Percentiles rank a stretch among this genome's conserved stretches.
Evolutionary conservation across 1,140 invertebrate species (phyloP).

Genomic region (Gonioctena quinquepunctata): DNA sequence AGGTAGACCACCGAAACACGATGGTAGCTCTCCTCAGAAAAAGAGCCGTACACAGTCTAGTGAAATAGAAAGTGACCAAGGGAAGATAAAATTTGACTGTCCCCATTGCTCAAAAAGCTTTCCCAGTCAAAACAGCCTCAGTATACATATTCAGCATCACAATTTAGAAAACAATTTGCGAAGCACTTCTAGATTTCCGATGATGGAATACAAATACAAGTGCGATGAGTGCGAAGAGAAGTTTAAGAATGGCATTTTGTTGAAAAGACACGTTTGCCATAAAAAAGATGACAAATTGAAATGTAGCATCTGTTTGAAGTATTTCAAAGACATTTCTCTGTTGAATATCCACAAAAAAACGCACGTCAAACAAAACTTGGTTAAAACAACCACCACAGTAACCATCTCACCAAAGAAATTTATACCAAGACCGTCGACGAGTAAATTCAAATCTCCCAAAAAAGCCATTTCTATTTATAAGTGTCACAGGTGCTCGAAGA

Average conservation of each 20-base stretch:
- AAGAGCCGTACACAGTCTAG: constrained; percentile 20
- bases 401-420: constrained; percentile 39
- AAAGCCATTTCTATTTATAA: constrained; percentile 23
- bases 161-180: constrained; percentile 38
- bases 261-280: constrained; percentile 39
- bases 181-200: constrained; percentile 25
- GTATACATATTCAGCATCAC: constrained; percentile 58
- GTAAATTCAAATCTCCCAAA: constrained; percentile 10
- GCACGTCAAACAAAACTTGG: constrained; percentile 45
- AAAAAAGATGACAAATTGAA: constrained; percentile 9
- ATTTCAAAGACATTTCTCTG: constrained; percentile 32
- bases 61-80: constrained; percentile 10
- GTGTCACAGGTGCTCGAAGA: constrained; percentile 37
- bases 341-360: constrained; percentile 42
- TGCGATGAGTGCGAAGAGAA: constrained; percentile 39
- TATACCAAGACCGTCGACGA: constrained; percentile 3
- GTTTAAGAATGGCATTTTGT: constrained; percentile 46
- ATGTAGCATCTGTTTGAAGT: constrained; percentile 41
- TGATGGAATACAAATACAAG: constrained; percentile 38
- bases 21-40: constrained; percentile 12
- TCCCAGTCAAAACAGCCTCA: constrained; percentile 62
- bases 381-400: constrained; percentile 34
- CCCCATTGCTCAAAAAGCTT: constrained; percentile 62
- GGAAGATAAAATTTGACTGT: constrained; percentile 54
- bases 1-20: constrained; percentile 6